Evolutionary conservation across 2,113 vertebrate genomes (phyloP).

Genomic region (Pionites leucogaster): DNA sequence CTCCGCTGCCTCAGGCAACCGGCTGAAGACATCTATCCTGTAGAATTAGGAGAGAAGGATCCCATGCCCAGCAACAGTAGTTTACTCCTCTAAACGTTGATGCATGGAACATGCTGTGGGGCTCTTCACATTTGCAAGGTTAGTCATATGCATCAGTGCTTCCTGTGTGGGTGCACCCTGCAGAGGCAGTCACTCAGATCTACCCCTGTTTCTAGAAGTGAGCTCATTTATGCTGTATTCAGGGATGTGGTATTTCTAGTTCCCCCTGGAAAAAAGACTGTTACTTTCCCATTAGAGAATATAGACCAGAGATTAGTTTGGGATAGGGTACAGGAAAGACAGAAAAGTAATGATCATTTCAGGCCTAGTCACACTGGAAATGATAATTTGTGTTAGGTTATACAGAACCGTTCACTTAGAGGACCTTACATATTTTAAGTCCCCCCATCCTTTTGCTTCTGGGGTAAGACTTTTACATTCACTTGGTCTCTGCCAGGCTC

Average conservation of each 20-base stretch:
- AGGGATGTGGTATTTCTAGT: neutral
- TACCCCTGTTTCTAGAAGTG: neutral
- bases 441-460: neutral
- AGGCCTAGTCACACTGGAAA: neutral
- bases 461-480: neutral
- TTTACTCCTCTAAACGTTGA: rapidly evolving
- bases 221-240: neutral
- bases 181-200: neutral
- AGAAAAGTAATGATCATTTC: neutral
- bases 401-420: neutral
- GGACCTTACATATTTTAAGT: neutral
- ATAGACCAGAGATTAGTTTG: neutral
- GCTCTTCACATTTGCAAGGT: neutral
- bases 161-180: rapidly evolving
- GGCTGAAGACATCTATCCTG: neutral
- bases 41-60: neutral
- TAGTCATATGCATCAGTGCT: neutral
- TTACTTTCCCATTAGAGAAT: neutral
- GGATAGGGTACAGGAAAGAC: neutral
- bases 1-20: neutral
- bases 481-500: neutral
- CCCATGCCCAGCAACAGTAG: neutral
- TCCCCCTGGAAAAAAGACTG: neutral
- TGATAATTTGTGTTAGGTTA: neutral
- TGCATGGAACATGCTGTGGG: rapidly evolving